phyloP scores from a whole-genome alignment of 2,797 vertebrate species.

The Eleutherodactylus coqui region DNA sequence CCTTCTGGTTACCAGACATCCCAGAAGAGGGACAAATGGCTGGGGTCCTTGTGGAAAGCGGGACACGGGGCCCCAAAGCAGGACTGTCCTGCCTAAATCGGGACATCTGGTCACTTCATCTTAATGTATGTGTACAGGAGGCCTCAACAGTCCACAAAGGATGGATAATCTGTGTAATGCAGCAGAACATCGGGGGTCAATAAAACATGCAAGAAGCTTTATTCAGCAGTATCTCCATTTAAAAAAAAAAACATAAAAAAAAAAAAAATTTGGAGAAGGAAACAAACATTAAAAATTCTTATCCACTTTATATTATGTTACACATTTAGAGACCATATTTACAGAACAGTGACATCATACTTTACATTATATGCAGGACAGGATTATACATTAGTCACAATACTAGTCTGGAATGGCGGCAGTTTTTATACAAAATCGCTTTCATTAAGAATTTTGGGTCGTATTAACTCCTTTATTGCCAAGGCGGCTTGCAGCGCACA shows the following conservation, averaged over 20 bases:
- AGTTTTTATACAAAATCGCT: conserved; percentile 51
- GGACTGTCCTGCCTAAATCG: no score
- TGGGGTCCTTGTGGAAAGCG: no score
- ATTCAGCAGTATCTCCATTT: conserved; percentile 53
- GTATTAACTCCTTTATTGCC: conserved; percentile 24
- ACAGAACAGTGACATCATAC: conserved; percentile 74
- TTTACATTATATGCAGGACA: conserved; percentile 78
- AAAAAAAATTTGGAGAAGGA: conserved; percentile 14
- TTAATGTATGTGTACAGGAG: no score
- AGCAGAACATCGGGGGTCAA: conserved; percentile 46
- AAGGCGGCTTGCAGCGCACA: conserved; percentile 3
- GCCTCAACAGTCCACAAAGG: no score
- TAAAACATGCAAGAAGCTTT: conserved; percentile 64
- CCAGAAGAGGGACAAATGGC: no score
- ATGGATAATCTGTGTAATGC: neutral
- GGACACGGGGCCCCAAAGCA: no score
- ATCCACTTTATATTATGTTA: conserved; percentile 89
- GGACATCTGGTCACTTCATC: no score
- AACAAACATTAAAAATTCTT: conserved; percentile 76
- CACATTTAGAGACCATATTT: conserved; percentile 86
- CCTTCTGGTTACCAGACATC: no score
- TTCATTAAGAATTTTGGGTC: conserved; percentile 31
- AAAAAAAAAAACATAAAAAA: conserved; percentile 11
- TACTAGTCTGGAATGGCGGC: conserved; percentile 67
- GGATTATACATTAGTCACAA: conserved; percentile 62